Base-by-base conservation (phyloP, 2,888 invertebrate species). In the Apotomis capreana region DNA sequence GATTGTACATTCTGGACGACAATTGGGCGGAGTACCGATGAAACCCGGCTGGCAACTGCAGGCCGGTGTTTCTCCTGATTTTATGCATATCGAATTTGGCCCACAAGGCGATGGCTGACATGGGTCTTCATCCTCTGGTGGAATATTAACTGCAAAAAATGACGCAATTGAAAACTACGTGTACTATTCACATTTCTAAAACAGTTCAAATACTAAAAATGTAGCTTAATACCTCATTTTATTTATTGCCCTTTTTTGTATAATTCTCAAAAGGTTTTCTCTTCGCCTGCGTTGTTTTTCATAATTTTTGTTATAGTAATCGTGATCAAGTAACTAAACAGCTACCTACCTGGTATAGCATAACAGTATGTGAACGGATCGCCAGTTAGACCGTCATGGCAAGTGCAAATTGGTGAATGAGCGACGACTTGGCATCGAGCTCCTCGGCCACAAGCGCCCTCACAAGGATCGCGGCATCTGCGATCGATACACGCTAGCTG, bases 401-500 rank as follows among this genome's bases (percentile, higher is more conserved):
- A 97, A 62, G 95, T 94, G 83, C 96, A 96, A 81, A 96, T 95
- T 0, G 96, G 96, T 73, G 96, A 95, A 79, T 97, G 96, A 78
- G 96, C 95, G 71, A 95, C 94, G 60, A 96, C 96, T 84, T 95
- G 94, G 83, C 96, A 97, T 77, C 94, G 91, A 40, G 96, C 96
- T 75, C 95, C 95, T 26, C 94, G 90, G 5, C 96, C 96, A 83
- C 96, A 97, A 10, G 96, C 95, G 74, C 96, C 96, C 59, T 95
- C 95, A 78, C 96, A 97, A 49, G 96, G 96, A 84, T 97, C 95
- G 54, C 94, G 93, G 80, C 96, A 97, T 81, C 95, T 95, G 73
- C 95, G 95, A 79, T 96, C 95, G 75, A 96, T 94, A 78, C 96
- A 97, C 13, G 96, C 95, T 79, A 95, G 91, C 78, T 94, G 94